Evolutionary conservation across 2,113 vertebrate species (phyloP), one percentile per base, ranked within the genome.

Genomic region (Cyprinodon brontotheroides): DNA sequence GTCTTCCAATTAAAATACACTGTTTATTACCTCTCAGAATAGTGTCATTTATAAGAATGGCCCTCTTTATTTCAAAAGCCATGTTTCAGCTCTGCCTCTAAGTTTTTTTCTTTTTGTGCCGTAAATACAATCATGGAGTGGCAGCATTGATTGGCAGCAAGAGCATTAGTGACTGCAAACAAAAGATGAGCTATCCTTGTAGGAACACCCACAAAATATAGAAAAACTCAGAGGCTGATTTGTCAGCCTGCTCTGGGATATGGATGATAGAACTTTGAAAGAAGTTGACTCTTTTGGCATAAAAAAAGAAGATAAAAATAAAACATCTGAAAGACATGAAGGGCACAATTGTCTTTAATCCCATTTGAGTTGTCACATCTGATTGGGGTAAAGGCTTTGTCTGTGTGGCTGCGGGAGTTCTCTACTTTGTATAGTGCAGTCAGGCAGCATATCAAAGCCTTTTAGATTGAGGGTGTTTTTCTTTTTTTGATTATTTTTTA

Each of bases 101-200:
- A 22, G 38, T 11, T 4, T 43, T 68, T 47, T 68, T 47, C 70
- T n/a, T 53, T 79, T 62, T 29, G 36, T 75, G 29, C 29, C 47
- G 62, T 69, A 72, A 65, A 82, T 61, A 59, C 47, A 75, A 70
- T 64, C 7, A 47, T 14, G 29, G 53, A 47, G 65, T 74, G 29
- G 75, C 66, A 61, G 41, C 77, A 36, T 37, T 84, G 75, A 88
- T 73, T 81, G 81, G 69, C 83, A 85, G 77, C 66, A 63, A 83
- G 61, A 68, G 70, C 77, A 67, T 73, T 76, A 78, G 48, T 50
- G 64, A 81, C 53, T 14, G 37, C 22, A 70, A 74, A 71, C 78
- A 79, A 85, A 81, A 85, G 48, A 60, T 75, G 63, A 79, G 61
- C 38, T 73, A 64, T 61, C 75, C 74, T 72, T 86, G 75, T 77